These are phyloP conservation scores for Germaria angustata DNA, from an alignment of 2,888 invertebrate genomes.

Conservation along the genomic window DNA sequence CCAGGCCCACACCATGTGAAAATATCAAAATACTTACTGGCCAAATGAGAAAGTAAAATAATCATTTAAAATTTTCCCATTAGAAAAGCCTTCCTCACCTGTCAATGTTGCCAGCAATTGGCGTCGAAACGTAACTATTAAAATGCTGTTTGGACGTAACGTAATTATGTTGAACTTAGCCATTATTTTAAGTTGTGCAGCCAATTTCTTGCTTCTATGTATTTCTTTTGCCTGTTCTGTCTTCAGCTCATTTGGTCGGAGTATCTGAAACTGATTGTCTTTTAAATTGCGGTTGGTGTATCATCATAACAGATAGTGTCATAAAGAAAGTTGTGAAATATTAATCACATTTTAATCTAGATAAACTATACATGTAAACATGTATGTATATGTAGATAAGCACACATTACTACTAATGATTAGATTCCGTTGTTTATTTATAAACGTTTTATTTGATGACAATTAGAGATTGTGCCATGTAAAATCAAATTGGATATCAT, in stretches of 20 bases:
- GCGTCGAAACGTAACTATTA: conserved; percentile 66
- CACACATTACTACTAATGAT: neutral
- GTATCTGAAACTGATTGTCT: conserved; percentile 3
- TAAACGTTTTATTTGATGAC: conserved; percentile 74
- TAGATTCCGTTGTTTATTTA: neutral
- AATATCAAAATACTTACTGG: conserved; percentile 77
- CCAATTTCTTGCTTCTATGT: neutral
- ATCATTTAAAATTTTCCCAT: neutral
- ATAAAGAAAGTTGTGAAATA: neutral
- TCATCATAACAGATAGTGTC: conserved; percentile 26
- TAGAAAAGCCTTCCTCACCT: conserved; percentile 63
- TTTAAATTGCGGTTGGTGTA: neutral
- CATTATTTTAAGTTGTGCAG: neutral
- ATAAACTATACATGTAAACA: neutral
- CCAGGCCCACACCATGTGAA: conserved; percentile 76
- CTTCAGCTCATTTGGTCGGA: neutral
- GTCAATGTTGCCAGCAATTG: conserved; percentile 73
- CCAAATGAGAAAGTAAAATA: neutral
- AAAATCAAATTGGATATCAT: too few species aligned
- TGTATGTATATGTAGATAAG: neutral
- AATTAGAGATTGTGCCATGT: too few species aligned
- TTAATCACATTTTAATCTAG: neutral
- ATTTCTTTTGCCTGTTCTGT: neutral
- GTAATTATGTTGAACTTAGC: neutral
- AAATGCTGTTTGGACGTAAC: conserved; percentile 42